Evolutionary conservation across 2,113 vertebrate species (phyloP).

Genomic region (Ovibos moschatus): DNA sequence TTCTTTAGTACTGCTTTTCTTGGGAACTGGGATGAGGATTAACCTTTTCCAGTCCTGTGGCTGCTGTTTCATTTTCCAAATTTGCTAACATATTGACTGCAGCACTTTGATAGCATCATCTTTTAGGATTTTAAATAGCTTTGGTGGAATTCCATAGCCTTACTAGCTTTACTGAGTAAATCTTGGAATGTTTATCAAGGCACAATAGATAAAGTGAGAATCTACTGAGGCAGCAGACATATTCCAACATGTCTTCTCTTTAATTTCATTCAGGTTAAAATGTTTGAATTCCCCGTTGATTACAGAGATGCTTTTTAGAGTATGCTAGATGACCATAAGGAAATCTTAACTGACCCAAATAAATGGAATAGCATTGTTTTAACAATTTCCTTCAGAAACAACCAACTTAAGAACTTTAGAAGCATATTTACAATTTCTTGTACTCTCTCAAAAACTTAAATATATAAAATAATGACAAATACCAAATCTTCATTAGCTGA

Average conservation of each 20-base stretch:
- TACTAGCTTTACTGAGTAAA: background rate
- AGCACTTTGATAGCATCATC: background rate
- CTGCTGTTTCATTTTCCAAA: background rate
- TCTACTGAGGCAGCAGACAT: background rate
- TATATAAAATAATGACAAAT: background rate
- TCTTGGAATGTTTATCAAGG: background rate
- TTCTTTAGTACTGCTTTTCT: background rate
- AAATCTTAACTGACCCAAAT: background rate
- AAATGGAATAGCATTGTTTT: background rate
- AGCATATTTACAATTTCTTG: background rate
- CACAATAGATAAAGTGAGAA: background rate
- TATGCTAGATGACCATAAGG: background rate
- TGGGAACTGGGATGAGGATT: background rate
- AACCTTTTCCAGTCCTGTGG: background rate
- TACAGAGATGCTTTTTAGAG: background rate
- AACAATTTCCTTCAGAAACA: background rate
- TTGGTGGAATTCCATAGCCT: background rate
- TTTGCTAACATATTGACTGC: background rate
- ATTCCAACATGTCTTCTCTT: background rate
- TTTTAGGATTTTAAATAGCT: background rate
- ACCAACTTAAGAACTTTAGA: background rate
- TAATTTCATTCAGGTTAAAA: background rate
- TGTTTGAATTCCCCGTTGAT: background rate
- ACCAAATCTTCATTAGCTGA: background rate
- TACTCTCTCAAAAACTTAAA: background rate